Conservation (phyloP, 2,888 invertebrate genomes). For the Trisateles emortualis region DNA sequence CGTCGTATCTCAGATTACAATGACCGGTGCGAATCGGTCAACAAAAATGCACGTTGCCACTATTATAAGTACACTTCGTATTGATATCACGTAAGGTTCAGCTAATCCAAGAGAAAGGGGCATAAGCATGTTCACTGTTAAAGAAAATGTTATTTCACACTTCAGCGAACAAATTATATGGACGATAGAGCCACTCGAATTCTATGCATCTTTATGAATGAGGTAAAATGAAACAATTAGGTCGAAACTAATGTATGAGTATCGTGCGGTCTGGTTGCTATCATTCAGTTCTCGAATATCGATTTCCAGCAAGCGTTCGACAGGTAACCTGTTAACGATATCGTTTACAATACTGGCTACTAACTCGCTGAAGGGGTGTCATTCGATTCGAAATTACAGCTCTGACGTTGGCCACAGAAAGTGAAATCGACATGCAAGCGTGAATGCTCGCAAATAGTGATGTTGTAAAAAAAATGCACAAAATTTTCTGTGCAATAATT, state of each 20-base stretch:
- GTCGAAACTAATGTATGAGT: slow-evolving; percentile 54
- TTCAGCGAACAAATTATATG: slow-evolving; percentile 38
- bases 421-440: slow-evolving; percentile 69
- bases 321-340: slow-evolving; percentile 30
- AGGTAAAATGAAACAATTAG: slow-evolving; percentile 56
- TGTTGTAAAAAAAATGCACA: slow-evolving; percentile 41
- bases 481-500: slow-evolving; percentile 48
- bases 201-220: slow-evolving; percentile 48
- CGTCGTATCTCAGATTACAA: too few relatives aligned
- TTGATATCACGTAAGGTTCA: background rate
- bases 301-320: slow-evolving; percentile 45
- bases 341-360: slow-evolving; percentile 34
- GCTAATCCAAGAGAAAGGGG: slow-evolving; percentile 19
- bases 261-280: slow-evolving; percentile 40
- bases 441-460: slow-evolving; percentile 38
- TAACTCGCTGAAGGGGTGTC: slow-evolving; percentile 37
- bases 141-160: slow-evolving; percentile 34
- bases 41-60: background rate
- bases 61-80: background rate
- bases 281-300: slow-evolving; percentile 46
- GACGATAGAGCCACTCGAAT: slow-evolving; percentile 37
- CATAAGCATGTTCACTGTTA: slow-evolving; percentile 5
- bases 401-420: slow-evolving; percentile 64
- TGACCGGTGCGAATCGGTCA: background rate
- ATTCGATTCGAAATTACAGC: slow-evolving; percentile 41